These are phyloP conservation scores for Enteromius anoplus DNA, from an alignment of 2,797 vertebrate species.

Conservation along the genomic window DNA sequence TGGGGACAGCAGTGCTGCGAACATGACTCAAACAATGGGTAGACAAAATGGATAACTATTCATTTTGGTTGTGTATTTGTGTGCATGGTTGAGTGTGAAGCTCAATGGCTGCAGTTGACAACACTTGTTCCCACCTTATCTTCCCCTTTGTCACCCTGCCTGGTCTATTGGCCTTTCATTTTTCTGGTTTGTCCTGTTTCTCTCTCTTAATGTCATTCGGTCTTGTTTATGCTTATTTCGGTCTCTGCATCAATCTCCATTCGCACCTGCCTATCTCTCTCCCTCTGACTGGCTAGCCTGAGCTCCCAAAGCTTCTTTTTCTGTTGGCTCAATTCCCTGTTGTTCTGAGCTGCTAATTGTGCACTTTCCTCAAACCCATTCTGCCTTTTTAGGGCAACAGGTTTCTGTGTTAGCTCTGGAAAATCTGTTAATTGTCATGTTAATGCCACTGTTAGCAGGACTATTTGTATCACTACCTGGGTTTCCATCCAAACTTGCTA, in stretches of 20 bases:
- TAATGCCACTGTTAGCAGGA: slow-evolving; percentile 13
- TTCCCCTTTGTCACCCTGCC: slow-evolving; percentile 26
- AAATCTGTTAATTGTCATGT: slow-evolving; percentile 23
- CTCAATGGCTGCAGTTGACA: slow-evolving; percentile 19
- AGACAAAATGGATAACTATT: slow-evolving; percentile 4
- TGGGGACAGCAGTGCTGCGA: slow-evolving; percentile 22
- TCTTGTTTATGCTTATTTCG: slow-evolving; percentile 15
- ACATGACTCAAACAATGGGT: slow-evolving; percentile 21
- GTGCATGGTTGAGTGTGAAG: slow-evolving; percentile 7
- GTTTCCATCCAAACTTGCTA: too few relatives aligned
- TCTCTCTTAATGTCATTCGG: slow-evolving; percentile 10
- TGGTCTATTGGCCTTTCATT: slow-evolving; percentile 18
- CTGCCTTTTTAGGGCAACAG: not conserved
- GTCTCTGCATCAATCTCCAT: not conserved
- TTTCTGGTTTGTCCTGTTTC: slow-evolving; percentile 40
- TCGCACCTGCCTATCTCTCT: slow-evolving; percentile 30
- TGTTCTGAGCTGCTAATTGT: slow-evolving; percentile 5
- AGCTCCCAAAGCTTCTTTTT: slow-evolving; percentile 9
- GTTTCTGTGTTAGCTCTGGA: slow-evolving; percentile 4
- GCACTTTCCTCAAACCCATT: slow-evolving; percentile 3
- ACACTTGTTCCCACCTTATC: slow-evolving; percentile 32
- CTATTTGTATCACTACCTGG: not conserved
- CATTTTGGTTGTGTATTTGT: slow-evolving; percentile 22
- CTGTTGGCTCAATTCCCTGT: slow-evolving; percentile 22
- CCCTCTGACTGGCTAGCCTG: not conserved